A percentile compares a stretch with the other conserved stretches of the same genome.
Evolutionary conservation across 2,888 invertebrate genomes (phyloP).

Genomic region (Baccha elongata): DNA sequence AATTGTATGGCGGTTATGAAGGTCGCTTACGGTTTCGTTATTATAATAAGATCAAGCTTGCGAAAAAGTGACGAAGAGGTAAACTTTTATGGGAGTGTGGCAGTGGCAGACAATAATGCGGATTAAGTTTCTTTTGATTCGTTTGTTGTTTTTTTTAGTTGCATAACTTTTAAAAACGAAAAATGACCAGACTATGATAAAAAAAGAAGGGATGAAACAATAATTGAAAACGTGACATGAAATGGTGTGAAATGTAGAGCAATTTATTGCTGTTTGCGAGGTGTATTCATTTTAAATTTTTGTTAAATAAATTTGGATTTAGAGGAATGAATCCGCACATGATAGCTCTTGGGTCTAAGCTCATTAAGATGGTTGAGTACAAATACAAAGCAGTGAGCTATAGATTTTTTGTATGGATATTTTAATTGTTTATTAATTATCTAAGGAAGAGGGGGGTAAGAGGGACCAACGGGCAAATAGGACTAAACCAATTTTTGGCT

Average conservation of each 20-base stretch:
- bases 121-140: constrained; percentile 8
- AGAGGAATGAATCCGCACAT: too few relatives aligned
- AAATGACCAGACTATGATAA: neutral
- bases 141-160: neutral
- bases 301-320: too few relatives aligned
- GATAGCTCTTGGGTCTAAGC: too few relatives aligned
- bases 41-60: constrained; percentile 34
- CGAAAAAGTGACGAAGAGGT: constrained; percentile 5
- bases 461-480: too few relatives aligned
- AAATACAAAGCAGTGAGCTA: too few relatives aligned
- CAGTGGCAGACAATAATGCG: constrained; percentile 14
- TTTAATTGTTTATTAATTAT: too few relatives aligned
- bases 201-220: neutral
- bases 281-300: too few relatives aligned
- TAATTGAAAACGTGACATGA: neutral
- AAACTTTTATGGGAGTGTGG: neutral
- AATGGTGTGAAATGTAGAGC: neutral
- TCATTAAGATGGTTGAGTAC: too few relatives aligned
- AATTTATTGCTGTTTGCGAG: too few relatives aligned
- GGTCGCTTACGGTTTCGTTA: constrained; percentile 26
- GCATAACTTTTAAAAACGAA: neutral
- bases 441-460: too few relatives aligned
- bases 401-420: too few relatives aligned
- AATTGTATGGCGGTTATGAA: constrained; percentile 26
- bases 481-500: too few relatives aligned